Conservation (phyloP, 2,113 vertebrate genomes). For the Eretmochelys imbricata region DNA sequence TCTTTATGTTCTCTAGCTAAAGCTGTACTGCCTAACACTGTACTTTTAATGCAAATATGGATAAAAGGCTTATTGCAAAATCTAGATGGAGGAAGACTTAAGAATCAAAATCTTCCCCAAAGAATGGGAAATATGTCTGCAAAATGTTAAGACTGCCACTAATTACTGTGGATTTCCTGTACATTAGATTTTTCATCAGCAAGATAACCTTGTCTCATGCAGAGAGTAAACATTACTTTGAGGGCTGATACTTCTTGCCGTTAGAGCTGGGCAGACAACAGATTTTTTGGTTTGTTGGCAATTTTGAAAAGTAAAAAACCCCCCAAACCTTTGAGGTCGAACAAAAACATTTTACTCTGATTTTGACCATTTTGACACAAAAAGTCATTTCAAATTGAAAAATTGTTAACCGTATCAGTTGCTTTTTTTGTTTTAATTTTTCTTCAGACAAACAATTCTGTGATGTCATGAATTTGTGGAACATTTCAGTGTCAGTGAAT, state of each 20-base stretch:
- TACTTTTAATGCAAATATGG: slow-evolving; percentile 24
- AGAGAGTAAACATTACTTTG: background rate
- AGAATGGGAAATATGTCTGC: slow-evolving; percentile 1
- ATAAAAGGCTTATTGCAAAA: slow-evolving; percentile 54
- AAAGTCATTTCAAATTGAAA: background rate
- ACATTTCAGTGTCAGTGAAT: background rate
- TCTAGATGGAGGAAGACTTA: slow-evolving; percentile 36
- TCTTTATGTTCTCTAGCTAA: slow-evolving; percentile 47
- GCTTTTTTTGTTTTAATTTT: background rate
- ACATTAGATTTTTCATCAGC: background rate
- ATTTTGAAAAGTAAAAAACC: background rate
- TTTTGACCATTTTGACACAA: background rate
- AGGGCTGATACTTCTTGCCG: background rate
- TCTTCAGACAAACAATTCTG: background rate
- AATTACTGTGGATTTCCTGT: slow-evolving; percentile 27
- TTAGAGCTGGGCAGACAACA: background rate
- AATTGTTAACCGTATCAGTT: background rate
- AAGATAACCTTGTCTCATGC: background rate
- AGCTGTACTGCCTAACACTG: slow-evolving; percentile 41
- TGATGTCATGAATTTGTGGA: background rate
- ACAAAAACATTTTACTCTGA: background rate
- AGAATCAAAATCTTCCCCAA: slow-evolving; percentile 39
- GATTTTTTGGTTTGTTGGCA: background rate
- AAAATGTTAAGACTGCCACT: slow-evolving; percentile 15
- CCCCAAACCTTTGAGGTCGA: background rate